Conservation (phyloP, 2,113 vertebrate genomes). For the Cephalopterus ornatus region DNA sequence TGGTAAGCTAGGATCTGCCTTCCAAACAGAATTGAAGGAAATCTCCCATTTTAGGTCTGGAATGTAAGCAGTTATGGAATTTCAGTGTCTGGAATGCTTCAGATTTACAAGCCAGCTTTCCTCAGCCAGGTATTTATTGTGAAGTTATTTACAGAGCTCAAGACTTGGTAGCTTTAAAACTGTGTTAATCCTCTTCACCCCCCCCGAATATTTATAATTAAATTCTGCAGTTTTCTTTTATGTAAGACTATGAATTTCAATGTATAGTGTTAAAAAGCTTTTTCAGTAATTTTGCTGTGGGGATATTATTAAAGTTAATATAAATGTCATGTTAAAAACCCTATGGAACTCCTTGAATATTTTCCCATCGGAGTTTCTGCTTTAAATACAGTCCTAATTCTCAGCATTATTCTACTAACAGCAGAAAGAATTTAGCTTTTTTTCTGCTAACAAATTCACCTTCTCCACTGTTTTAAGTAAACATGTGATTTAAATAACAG, state of each 20-base stretch:
- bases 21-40: constrained; percentile 30
- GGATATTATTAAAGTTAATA: background rate
- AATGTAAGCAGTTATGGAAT: constrained; percentile 58
- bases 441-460: background rate
- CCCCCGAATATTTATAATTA: background rate
- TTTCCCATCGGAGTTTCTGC: background rate
- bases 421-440: background rate
- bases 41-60: constrained; percentile 55
- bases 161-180: background rate
- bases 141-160: constrained; percentile 14
- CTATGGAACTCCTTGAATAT: background rate
- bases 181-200: background rate
- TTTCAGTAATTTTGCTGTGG: background rate
- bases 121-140: constrained; percentile 16
- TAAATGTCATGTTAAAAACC: background rate
- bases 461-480: background rate
- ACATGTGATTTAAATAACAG: background rate
- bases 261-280: background rate
- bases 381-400: background rate
- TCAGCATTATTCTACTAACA: background rate
- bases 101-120: constrained; percentile 49
- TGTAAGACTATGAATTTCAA: background rate
- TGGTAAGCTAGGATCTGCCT: constrained; percentile 22
- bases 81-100: constrained; percentile 56
- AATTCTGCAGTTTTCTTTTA: background rate